Evolutionary conservation across 2,797 vertebrate species (phyloP).

Genomic region (Acipenser oxyrinchus): DNA sequence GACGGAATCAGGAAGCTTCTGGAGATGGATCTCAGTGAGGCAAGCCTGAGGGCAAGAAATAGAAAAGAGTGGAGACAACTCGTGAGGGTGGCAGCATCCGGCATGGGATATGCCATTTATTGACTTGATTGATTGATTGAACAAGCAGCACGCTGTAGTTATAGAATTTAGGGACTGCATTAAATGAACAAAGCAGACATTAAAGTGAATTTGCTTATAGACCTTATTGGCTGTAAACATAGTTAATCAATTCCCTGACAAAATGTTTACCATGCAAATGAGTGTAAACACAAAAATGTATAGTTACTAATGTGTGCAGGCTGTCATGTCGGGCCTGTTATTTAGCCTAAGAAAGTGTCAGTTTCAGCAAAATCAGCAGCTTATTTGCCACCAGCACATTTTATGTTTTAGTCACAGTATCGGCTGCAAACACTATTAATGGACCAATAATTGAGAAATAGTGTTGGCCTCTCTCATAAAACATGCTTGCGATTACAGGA

Average conservation of each 20-base stretch:
- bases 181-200: slow-evolving; percentile 66
- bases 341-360: slow-evolving; percentile 53
- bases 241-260: slow-evolving; percentile 67
- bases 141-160: no score
- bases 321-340: slow-evolving; percentile 38
- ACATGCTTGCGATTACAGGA: slow-evolving; percentile 59
- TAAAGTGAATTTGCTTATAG: slow-evolving; percentile 46
- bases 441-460: slow-evolving; percentile 82
- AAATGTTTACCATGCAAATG: slow-evolving; percentile 35
- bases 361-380: slow-evolving; percentile 78
- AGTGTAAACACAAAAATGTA: slow-evolving; percentile 25
- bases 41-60: no score
- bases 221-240: slow-evolving; percentile 68
- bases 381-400: slow-evolving; percentile 57
- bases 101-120: no score
- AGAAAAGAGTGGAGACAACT: no score
- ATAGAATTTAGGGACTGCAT: slow-evolving; percentile 33
- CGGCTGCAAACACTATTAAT: slow-evolving; percentile 74
- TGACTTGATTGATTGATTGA: no score
- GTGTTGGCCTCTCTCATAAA: slow-evolving; percentile 67
- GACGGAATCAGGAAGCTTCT: no score
- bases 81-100: no score
- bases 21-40: no score
- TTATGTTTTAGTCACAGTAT: slow-evolving; percentile 60
- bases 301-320: slow-evolving; percentile 26